Percentiles rank a stretch among this genome's conserved stretches.
Evolutionary conservation across 2,888 invertebrate genomes (phyloP).

Genomic region (Eristalinus sepulchralis): DNA sequence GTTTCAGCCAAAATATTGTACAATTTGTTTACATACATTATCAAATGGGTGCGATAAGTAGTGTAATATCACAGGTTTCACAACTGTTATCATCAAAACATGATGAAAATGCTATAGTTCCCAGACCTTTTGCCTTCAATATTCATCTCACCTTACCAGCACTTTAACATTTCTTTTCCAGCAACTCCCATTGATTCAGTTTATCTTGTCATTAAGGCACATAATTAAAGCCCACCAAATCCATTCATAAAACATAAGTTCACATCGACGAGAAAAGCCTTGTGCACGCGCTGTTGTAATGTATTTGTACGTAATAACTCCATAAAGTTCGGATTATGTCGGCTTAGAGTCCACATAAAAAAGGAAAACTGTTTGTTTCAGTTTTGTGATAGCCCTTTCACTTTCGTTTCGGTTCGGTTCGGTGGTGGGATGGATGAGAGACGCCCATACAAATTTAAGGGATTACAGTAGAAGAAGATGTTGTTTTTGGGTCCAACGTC

Average conservation of each 20-base stretch:
- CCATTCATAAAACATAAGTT: constrained; percentile 59
- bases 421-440: background rate
- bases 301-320: constrained; percentile 53
- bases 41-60: too few species aligned
- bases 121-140: background rate
- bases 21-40: too few species aligned
- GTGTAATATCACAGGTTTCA: too few species aligned
- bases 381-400: constrained; percentile 55
- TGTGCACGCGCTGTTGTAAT: constrained; percentile 21
- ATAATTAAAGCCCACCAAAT: constrained; percentile 43
- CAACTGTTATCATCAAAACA: too few species aligned
- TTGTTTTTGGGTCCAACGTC: constrained; percentile 19
- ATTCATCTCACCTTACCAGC: background rate
- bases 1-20: too few species aligned
- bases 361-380: constrained; percentile 60
- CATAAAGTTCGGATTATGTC: constrained; percentile 68
- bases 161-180: background rate
- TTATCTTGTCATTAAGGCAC: constrained; percentile 49
- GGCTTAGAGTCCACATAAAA: constrained; percentile 45
- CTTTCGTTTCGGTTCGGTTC: background rate
- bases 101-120: too few species aligned
- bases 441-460: constrained; percentile 43
- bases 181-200: constrained; percentile 12
- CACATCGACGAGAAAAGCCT: constrained; percentile 7
- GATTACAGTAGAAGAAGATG: constrained; percentile 50